These are phyloP conservation scores for Mastacembelus armatus DNA, from an alignment of 2,797 vertebrate species.

Conservation along the genomic window DNA sequence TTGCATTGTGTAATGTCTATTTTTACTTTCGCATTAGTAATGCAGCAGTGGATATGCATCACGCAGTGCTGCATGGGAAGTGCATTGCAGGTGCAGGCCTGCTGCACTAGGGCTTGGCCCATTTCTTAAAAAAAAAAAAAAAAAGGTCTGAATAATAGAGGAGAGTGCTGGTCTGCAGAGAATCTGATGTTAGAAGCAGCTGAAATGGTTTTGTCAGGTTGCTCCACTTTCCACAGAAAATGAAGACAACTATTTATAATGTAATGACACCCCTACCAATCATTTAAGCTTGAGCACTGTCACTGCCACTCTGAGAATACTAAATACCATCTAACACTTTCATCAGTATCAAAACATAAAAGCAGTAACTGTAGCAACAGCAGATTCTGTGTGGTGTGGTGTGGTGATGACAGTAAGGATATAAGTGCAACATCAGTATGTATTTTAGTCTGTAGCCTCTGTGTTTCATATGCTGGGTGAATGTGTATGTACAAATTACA, in stretches of 20 bases:
- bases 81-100: constrained; percentile 63
- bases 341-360: constrained; percentile 61
- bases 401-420: background rate
- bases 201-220: constrained; percentile 53
- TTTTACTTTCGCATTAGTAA: constrained; percentile 54
- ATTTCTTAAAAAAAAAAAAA: constrained; percentile 57
- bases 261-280: constrained; percentile 52
- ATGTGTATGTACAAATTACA: background rate
- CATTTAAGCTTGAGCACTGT: constrained; percentile 24
- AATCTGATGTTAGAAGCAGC: constrained; percentile 46
- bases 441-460: constrained; percentile 10
- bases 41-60: constrained; percentile 43
- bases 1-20: constrained; percentile 46
- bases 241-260: constrained; percentile 68
- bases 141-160: constrained; percentile 76
- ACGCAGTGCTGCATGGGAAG: constrained; percentile 45
- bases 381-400: constrained; percentile 1
- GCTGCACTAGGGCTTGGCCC: constrained; percentile 54
- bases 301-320: constrained; percentile 35
- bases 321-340: constrained; percentile 50
- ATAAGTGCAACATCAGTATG: constrained; percentile 11
- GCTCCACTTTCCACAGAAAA: constrained; percentile 68
- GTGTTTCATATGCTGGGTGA: background rate
- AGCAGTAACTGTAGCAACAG: constrained; percentile 24
- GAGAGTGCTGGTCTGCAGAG: constrained; percentile 68